Base-by-base conservation (phyloP, 2,113 vertebrate genomes). In the Panurus biarmicus region DNA sequence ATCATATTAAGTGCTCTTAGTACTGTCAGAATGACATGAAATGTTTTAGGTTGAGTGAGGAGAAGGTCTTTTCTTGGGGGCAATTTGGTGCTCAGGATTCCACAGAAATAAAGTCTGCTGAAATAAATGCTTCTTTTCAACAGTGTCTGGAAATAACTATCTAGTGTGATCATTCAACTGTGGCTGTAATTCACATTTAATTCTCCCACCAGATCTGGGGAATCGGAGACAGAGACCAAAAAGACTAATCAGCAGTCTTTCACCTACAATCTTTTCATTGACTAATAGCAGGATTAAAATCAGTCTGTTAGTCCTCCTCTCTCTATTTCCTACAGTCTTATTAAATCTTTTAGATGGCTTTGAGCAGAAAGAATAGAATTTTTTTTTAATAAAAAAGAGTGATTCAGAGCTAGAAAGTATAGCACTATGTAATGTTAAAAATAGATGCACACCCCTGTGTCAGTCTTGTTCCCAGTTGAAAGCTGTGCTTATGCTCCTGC, bases 241-340 rank as follows among this genome's bases (percentile, higher is more conserved):
- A 85, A 85, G 62, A 67, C 42, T 91, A 65, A 87, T 93, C 74
- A 91, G 44, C 67, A 73, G 56, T 36, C 83, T 88, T 94, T 92
- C 38, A 73, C 90, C 67, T 79, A 24, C 82, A 82, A 38, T 79
- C 25, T 89, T 85, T 87, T 87, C 23, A 56, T n/a, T 87, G 69
- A 89, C 84, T 89, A 90, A 91, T 65, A 76, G 51, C 16, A 90
- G 90, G 89, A 88, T 94, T 89, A 93, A 85, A 91, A 93, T 87
- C 50, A 66, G 64, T 66, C 78, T 82, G 70, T 87, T 95, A 48
- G 51, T 80, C 51, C 38, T 94, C 56, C 71, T 56, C 38, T 70
- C 7, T 61, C 36, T n/a, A 20, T 40, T 95, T 93, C 66, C 26
- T 62, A 40, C 35, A 48, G 50, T n/a, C 50, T 83, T 90, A 91